These are phyloP conservation scores for Ibycter americanus DNA, from an alignment of 2,797 vertebrate genomes.

Conservation along the genomic window DNA sequence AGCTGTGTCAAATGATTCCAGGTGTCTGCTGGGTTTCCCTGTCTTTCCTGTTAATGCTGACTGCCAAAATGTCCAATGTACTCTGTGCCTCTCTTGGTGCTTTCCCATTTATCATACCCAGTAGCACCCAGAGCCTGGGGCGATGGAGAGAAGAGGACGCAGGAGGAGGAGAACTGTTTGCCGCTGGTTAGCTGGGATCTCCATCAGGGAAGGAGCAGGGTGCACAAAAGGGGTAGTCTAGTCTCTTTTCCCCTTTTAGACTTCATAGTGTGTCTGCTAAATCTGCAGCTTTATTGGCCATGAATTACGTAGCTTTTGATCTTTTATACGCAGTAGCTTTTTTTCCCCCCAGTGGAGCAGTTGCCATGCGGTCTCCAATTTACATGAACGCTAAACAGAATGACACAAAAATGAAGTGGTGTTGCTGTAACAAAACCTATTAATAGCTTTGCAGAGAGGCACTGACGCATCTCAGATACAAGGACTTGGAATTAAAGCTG, in stretches of 20 bases:
- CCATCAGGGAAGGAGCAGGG: not conserved
- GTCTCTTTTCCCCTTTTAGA: not conserved
- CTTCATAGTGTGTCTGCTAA: not conserved
- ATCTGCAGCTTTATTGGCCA: not conserved
- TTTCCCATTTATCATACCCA: not conserved
- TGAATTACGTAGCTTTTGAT: not conserved
- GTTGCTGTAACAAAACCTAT: conserved; percentile 34
- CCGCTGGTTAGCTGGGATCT: not conserved
- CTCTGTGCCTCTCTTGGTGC: not conserved
- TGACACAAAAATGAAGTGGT: conserved; percentile 18
- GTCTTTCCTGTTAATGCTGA: not conserved
- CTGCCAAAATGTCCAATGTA: not conserved
- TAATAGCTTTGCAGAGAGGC: conserved; percentile 42
- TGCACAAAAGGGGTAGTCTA: not conserved
- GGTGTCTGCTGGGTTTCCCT: not conserved
- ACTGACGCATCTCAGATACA: conserved; percentile 6
- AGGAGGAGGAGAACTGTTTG: not conserved
- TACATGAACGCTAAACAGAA: not conserved
- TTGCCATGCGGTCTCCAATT: not conserved
- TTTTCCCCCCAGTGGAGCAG: not conserved
- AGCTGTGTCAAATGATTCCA: not conserved
- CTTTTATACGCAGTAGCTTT: not conserved
- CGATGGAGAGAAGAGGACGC: not conserved
- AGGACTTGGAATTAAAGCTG: not conserved
- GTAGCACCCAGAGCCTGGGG: not conserved